Evolutionary conservation across 2,113 vertebrate genomes (phyloP).

Genomic region (Misgurnus mizolepis): DNA sequence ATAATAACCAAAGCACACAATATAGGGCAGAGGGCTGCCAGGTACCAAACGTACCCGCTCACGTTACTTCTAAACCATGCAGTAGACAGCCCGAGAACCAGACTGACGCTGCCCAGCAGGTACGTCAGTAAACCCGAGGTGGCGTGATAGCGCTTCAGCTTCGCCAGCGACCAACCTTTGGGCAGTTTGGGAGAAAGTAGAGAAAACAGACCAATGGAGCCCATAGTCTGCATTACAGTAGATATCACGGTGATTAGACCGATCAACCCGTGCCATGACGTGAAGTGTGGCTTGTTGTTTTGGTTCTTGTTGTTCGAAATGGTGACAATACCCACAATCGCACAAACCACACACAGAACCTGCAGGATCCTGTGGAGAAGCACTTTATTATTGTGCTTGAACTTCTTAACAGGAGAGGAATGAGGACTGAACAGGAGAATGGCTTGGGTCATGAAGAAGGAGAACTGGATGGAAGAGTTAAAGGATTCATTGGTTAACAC

Average conservation of each 20-base stretch:
- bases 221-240: conserved; percentile 66
- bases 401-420: conserved; percentile 77
- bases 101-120: conserved; percentile 83
- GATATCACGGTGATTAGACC: conserved; percentile 83
- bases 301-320: conserved; percentile 89
- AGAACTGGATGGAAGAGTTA: conserved; percentile 77
- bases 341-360: conserved; percentile 78
- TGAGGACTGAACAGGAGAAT: conserved; percentile 90
- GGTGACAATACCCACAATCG: conserved; percentile 78
- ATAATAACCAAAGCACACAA: conserved; percentile 86
- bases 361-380: conserved; percentile 90
- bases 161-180: conserved; percentile 89
- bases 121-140: conserved; percentile 87
- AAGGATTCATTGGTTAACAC: neutral
- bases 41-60: conserved; percentile 80
- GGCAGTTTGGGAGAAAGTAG: conserved; percentile 86
- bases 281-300: conserved; percentile 85
- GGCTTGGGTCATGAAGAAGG: conserved; percentile 93
- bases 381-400: conserved; percentile 83
- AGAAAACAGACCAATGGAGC: conserved; percentile 75
- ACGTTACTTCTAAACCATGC: conserved; percentile 85
- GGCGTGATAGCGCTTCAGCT: conserved; percentile 91
- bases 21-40: conserved; percentile 79
- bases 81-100: conserved; percentile 87
- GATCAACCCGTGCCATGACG: conserved; percentile 86